A percentile compares a stretch with the other conserved stretches of the same genome.
These are phyloP conservation scores for Leptinotarsa defecta DNA, from an alignment of 1,140 invertebrate genomes.

Conservation along the genomic window DNA sequence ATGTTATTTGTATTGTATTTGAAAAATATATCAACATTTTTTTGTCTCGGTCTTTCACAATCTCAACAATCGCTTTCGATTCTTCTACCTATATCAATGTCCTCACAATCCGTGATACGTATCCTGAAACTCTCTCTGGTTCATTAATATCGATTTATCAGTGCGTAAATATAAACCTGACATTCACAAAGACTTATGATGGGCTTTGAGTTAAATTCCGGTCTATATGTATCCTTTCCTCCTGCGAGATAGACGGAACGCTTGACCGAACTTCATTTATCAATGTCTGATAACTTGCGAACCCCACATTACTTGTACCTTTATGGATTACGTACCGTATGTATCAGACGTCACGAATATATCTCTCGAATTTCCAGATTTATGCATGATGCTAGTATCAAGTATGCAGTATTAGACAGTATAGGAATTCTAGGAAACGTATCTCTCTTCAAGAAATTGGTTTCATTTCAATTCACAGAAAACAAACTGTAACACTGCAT, in stretches of 20 bases:
- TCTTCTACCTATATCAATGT: neutral
- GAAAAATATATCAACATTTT: no score
- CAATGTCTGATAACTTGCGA: conserved; percentile 39
- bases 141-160: conserved; percentile 36
- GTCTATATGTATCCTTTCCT: conserved; percentile 26
- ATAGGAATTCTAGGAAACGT: no score
- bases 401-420: neutral
- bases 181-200: conserved; percentile 35
- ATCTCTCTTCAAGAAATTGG: no score
- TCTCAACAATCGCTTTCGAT: neutral
- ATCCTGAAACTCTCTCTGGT: neutral
- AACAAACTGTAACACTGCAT: no score
- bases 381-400: neutral
- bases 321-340: conserved; percentile 8
- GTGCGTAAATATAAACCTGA: conserved; percentile 33
- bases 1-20: no score
- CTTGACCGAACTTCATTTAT: conserved; percentile 37
- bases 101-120: neutral
- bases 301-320: conserved; percentile 32
- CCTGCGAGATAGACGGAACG: conserved; percentile 25
- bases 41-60: neutral
- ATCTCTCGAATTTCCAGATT: neutral
- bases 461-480: no score
- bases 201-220: conserved; percentile 31
- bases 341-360: conserved; percentile 12